Evolutionary conservation across 2,113 vertebrate species (phyloP), one percentile per base, ranked within the genome.

Genomic region (Fregetta grallaria): DNA sequence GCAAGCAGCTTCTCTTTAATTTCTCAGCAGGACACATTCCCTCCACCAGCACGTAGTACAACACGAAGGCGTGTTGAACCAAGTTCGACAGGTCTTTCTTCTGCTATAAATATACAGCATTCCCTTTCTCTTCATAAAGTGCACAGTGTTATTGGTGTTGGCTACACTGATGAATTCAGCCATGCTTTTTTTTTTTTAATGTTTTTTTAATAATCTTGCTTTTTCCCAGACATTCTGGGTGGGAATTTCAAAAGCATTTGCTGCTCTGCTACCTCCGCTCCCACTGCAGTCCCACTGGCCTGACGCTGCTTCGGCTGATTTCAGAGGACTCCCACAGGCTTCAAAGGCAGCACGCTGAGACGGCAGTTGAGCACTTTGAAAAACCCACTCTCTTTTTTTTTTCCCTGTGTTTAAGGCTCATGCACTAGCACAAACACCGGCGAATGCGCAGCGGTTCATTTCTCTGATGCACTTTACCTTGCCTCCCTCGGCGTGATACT

Each of bases 401-500:
- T 11, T 1, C 0, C 10, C 7, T 32, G 36, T 17, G 38, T 42
- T 52, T 62, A 40, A 92, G 61, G 29, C 30, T 78, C 3, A 1
- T 29, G 38, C 0, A 1, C 42, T 56, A 84, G 50, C 65, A 63
- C 52, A 72, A 59, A 50, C 84, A 77, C 13, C 0, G 1, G 50
- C 0, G 3, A 56, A 25, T 0, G 3, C 0, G 0, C 27, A 42
- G 73, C 0, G 2, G 17, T 17, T 68, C 36, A 1, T 44, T 66
- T 50, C 38, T 19, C 25, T 7, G 5, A 3, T 1, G 27, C 0
- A 3, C 59, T 94, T 97, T 96, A 99, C 99, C 97, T 99, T 99
- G 56, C 99, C 99, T 67, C 99, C 99, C 68, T 99, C 99, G 0
- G 99, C 98, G 0, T 99, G 99, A 75, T 99, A 99, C 50, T 99